phyloP scores from a whole-genome alignment of 2,888 invertebrate species.

The Epistrophe eligans region DNA sequence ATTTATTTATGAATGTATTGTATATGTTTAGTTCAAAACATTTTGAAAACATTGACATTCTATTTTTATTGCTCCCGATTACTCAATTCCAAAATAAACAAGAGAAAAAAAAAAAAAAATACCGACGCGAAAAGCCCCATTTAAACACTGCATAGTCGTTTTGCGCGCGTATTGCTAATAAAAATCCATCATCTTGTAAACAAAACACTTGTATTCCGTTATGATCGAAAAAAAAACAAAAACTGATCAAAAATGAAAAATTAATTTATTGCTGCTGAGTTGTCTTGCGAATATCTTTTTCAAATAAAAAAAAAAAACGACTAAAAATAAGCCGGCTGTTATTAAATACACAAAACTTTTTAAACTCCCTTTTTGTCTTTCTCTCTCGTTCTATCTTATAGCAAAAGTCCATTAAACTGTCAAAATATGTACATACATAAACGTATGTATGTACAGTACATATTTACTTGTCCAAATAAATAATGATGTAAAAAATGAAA shows the following conservation, averaged over 20 bases:
- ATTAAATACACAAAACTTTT: background rate
- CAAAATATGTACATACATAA: slow-evolving; percentile 31
- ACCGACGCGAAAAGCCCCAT: background rate
- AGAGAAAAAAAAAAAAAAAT: background rate
- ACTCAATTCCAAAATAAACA: slow-evolving; percentile 70
- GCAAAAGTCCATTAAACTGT: slow-evolving; percentile 56
- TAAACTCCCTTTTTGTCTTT: background rate
- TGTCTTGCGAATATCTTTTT: slow-evolving; percentile 49
- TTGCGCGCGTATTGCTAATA: slow-evolving; percentile 51
- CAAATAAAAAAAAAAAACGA: slow-evolving; percentile 22
- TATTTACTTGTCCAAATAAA: slow-evolving; percentile 2
- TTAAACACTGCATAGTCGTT: slow-evolving; percentile 29
- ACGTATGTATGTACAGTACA: background rate
- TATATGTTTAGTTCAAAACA: background rate
- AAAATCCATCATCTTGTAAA: slow-evolving; percentile 65
- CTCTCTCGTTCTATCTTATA: slow-evolving; percentile 4
- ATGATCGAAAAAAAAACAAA: slow-evolving; percentile 25
- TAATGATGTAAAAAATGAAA: slow-evolving; percentile 35
- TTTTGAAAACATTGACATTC: slow-evolving; percentile 62
- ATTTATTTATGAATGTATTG: too few species aligned
- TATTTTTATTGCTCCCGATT: slow-evolving; percentile 63
- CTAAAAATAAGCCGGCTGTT: slow-evolving; percentile 71
- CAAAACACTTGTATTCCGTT: slow-evolving; percentile 62
- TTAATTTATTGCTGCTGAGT: slow-evolving; percentile 47
- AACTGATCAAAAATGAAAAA: slow-evolving; percentile 44